These are phyloP conservation scores for Ianthella basta DNA, from an alignment of 37 sponge, comb jelly and placozoan species.

Conservation along the genomic window DNA sequence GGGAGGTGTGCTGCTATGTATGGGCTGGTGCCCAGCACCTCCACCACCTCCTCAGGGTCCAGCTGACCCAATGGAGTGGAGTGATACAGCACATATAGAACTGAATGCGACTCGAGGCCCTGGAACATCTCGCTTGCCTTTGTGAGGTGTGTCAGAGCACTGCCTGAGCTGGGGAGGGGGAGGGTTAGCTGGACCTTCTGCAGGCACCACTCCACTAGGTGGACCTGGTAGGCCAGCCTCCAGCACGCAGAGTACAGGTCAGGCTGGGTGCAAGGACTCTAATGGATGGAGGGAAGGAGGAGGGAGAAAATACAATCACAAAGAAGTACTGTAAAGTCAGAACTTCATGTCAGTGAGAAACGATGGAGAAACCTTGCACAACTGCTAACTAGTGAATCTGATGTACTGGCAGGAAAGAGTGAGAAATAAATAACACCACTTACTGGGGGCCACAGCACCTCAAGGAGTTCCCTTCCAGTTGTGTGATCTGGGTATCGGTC, in stretches of 20 bases:
- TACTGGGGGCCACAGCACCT: conserved; percentile 71
- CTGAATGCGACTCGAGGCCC: conserved; percentile 90
- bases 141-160: background rate
- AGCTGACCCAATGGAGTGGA: conserved; percentile 78
- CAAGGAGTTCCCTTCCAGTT: conserved; percentile 75
- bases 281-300: background rate
- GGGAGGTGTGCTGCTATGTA: conserved; percentile 41
- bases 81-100: conserved; percentile 88
- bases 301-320: background rate
- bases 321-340: too few relatives aligned
- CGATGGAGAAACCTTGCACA: too few relatives aligned
- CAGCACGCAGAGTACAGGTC: conserved; percentile 78
- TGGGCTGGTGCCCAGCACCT: conserved; percentile 81
- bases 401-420: background rate
- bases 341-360: too few relatives aligned
- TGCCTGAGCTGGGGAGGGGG: background rate
- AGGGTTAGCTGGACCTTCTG: conserved; percentile 54
- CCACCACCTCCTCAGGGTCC: conserved; percentile 80
- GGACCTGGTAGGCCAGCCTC: conserved; percentile 85
- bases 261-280: conserved; percentile 67
- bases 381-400: too few relatives aligned
- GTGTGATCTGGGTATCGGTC: conserved; percentile 64
- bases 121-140: conserved; percentile 85
- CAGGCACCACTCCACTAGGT: conserved; percentile 94
- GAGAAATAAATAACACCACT: background rate